phyloP scores from a whole-genome alignment of 2,888 invertebrate species.

The Zygaena filipendulae region DNA sequence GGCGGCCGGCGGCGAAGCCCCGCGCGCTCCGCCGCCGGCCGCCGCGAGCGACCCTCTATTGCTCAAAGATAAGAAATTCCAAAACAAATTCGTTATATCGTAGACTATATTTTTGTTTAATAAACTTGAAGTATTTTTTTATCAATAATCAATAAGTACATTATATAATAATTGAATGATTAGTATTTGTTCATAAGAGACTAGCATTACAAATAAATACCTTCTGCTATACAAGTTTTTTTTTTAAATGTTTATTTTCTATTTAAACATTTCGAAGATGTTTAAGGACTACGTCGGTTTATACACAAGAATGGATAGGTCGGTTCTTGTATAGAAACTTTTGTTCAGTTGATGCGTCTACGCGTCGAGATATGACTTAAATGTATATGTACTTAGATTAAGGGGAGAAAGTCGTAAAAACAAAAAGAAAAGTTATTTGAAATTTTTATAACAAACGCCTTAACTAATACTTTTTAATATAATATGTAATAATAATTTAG shows the following conservation, averaged over 20 bases:
- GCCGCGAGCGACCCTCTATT: slow-evolving; percentile 29
- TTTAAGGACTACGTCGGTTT: slow-evolving; percentile 60
- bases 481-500: slow-evolving; percentile 47
- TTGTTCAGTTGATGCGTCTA: slow-evolving; percentile 49
- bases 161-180: slow-evolving; percentile 69
- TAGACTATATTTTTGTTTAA: slow-evolving; percentile 65
- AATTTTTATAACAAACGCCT: slow-evolving; percentile 69
- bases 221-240: slow-evolving; percentile 65
- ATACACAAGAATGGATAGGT: slow-evolving; percentile 41
- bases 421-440: slow-evolving; percentile 62
- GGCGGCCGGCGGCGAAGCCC: slow-evolving; percentile 12
- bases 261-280: slow-evolving; percentile 65
- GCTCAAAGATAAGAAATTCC: slow-evolving; percentile 59
- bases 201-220: slow-evolving; percentile 70
- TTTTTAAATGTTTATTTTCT: slow-evolving; percentile 50
- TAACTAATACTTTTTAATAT: slow-evolving; percentile 60
- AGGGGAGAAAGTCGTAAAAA: slow-evolving; percentile 65
- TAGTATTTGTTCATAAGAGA: slow-evolving; percentile 69
- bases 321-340: slow-evolving; percentile 49
- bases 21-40: slow-evolving; percentile 11
- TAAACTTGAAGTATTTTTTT: slow-evolving; percentile 68
- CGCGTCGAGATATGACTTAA: slow-evolving; percentile 66
- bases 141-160: slow-evolving; percentile 69
- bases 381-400: slow-evolving; percentile 57
- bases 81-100: slow-evolving; percentile 65